A percentile compares a stretch with the other conserved stretches of the same genome.
These are phyloP conservation scores for Enchytraeus crypticus DNA, from an alignment of 2,888 invertebrate genomes.

Conservation along the genomic window DNA sequence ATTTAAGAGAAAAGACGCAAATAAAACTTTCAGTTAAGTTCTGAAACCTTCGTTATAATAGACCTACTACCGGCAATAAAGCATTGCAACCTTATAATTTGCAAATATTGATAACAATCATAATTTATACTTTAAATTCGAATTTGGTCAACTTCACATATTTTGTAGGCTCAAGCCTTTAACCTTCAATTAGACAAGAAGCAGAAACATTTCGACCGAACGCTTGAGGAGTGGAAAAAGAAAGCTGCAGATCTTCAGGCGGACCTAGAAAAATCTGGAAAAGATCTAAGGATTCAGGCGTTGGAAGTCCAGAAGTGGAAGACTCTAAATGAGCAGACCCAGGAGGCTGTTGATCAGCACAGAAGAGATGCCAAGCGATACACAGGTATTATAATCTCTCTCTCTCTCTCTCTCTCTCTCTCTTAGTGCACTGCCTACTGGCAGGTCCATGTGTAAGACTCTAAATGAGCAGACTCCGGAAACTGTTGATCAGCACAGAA, in stretches of 20 bases:
- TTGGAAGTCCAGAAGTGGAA: slow-evolving; percentile 10
- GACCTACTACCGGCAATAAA: too few species aligned
- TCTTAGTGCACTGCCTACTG: not conserved
- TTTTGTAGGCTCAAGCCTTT: slow-evolving; percentile 12
- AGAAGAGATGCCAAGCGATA: slow-evolving; percentile 13
- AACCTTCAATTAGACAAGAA: slow-evolving; percentile 15
- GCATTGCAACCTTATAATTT: too few species aligned
- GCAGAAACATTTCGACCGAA: slow-evolving; percentile 11
- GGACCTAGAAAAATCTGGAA: slow-evolving; percentile 10
- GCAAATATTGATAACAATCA: too few species aligned
- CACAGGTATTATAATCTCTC: too few species aligned
- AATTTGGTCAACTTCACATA: too few species aligned
- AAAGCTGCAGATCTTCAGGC: slow-evolving; percentile 7
- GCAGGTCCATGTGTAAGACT: slow-evolving; percentile 3
- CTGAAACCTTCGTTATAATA: too few species aligned
- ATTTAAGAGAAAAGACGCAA: too few species aligned
- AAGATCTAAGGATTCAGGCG: slow-evolving; percentile 5
- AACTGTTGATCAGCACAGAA: slow-evolving; percentile 7
- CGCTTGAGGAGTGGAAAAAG: slow-evolving; percentile 14
- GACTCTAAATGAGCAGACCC: slow-evolving; percentile 9
- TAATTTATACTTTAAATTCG: too few species aligned
- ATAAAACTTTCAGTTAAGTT: too few species aligned
- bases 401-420: too few species aligned
- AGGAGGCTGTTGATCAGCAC: slow-evolving; percentile 8
- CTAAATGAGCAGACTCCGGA: slow-evolving; percentile 7